A percentile compares a stretch with the other conserved stretches of the same genome.
These are phyloP conservation scores for Aethes cnicana DNA, from an alignment of 2,888 invertebrate genomes.

Conservation along the genomic window DNA sequence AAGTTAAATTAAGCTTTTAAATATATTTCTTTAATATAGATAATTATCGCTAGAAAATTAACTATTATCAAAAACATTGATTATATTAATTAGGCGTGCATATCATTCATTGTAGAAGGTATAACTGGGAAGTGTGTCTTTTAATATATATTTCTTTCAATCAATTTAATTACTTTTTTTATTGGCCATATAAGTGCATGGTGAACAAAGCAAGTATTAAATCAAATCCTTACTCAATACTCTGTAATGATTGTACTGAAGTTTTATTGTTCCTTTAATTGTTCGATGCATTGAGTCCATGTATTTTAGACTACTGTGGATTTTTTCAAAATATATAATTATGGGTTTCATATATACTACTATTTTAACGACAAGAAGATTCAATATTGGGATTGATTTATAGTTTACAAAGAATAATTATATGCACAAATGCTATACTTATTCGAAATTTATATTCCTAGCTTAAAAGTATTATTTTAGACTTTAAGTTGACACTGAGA, in stretches of 20 bases:
- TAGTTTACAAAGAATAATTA: neutral
- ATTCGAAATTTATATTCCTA: slow-evolving; percentile 7
- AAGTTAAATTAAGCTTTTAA: slow-evolving; percentile 18
- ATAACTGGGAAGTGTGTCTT: slow-evolving; percentile 8
- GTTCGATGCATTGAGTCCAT: no score
- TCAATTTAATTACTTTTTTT: slow-evolving; percentile 15
- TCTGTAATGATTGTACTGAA: no score
- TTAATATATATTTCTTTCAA: neutral
- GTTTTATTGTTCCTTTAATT: no score
- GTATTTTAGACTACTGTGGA: no score
- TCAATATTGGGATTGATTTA: slow-evolving; percentile 21
- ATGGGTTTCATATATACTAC: no score
- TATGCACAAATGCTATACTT: slow-evolving; percentile 8
- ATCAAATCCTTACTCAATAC: no score
- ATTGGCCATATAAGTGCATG: no score
- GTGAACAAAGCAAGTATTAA: no score
- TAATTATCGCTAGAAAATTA: slow-evolving; percentile 8
- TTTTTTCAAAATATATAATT: no score
- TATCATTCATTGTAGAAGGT: slow-evolving; percentile 27
- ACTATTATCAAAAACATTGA: slow-evolving; percentile 15
- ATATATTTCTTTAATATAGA: slow-evolving; percentile 12
- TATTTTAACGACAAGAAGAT: slow-evolving; percentile 13
- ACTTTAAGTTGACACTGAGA: slow-evolving; percentile 1
- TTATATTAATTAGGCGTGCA: slow-evolving; percentile 31
- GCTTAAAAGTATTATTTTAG: slow-evolving; percentile 14